Percentiles rank a stretch among this genome's conserved stretches.
Conservation (phyloP, 2,113 vertebrate species). For the Gnathochromis pfefferi region DNA sequence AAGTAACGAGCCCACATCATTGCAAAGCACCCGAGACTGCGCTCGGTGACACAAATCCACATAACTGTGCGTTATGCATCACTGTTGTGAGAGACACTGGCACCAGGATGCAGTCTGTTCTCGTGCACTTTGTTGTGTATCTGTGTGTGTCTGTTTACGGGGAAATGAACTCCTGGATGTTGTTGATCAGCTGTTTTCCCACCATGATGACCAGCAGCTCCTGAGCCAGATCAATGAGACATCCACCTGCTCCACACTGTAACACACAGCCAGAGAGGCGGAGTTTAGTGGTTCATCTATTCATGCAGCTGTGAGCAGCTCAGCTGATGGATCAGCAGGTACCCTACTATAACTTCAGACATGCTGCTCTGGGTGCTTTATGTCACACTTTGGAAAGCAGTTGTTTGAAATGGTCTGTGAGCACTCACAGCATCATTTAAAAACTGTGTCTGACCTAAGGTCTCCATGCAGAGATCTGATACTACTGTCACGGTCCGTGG, state of each 20-base stretch:
- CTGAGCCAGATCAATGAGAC: conserved; percentile 71
- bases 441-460: neutral
- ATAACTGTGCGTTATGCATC: neutral
- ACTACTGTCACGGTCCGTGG: rapidly evolving
- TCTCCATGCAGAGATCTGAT: neutral
- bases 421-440: neutral
- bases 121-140: neutral
- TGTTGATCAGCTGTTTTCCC: conserved; percentile 77
- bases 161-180: conserved; percentile 67
- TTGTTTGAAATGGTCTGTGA: neutral
- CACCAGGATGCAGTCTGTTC: neutral
- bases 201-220: conserved; percentile 76
- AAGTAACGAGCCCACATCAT: neutral
- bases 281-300: neutral
- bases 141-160: conserved; percentile 52
- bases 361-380: neutral
- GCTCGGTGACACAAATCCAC: neutral
- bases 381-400: neutral
- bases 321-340: neutral
- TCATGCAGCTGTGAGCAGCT: neutral
- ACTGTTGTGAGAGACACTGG: neutral
- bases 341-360: rapidly evolving
- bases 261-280: neutral
- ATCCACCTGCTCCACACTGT: conserved; percentile 66
- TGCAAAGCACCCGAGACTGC: neutral